These are phyloP conservation scores for Melinaea marsaeus DNA, from an alignment of 2,888 invertebrate genomes.

Conservation along the genomic window DNA sequence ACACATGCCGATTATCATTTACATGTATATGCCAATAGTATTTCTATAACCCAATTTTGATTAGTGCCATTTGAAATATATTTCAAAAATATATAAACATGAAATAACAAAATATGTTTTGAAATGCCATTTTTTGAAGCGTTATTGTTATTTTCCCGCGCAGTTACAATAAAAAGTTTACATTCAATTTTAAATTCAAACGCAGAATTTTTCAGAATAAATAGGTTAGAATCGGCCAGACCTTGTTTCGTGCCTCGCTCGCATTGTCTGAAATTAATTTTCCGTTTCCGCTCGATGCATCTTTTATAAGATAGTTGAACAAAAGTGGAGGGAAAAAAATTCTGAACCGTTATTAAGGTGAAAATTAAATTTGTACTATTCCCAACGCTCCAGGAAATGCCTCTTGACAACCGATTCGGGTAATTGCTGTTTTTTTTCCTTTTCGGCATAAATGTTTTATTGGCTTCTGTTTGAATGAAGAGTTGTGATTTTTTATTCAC, in stretches of 20 bases:
- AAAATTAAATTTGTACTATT: slow-evolving; percentile 47
- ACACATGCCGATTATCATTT: too few species aligned
- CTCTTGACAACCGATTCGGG: slow-evolving; percentile 38
- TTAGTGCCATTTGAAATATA: too few species aligned
- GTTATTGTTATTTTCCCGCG: not conserved
- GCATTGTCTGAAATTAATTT: slow-evolving; percentile 72
- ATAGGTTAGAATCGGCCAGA: slow-evolving; percentile 29
- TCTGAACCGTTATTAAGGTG: slow-evolving; percentile 42
- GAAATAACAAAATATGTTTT: not conserved
- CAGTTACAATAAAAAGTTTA: slow-evolving; percentile 4
- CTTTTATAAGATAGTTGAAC: slow-evolving; percentile 69
- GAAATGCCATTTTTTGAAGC: slow-evolving; percentile 6
- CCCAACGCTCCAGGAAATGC: slow-evolving; percentile 34
- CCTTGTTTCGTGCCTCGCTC: slow-evolving; percentile 44
- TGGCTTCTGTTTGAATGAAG: slow-evolving; percentile 14
- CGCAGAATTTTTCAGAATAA: slow-evolving; percentile 27
- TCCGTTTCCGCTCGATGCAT: slow-evolving; percentile 68
- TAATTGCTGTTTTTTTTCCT: slow-evolving; percentile 33
- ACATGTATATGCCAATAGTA: too few species aligned
- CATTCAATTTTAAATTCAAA: slow-evolving; percentile 16
- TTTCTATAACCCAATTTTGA: too few species aligned
- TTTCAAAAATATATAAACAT: too few species aligned
- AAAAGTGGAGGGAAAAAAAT: slow-evolving; percentile 52
- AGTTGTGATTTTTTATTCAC: too few species aligned
- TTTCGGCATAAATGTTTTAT: slow-evolving; percentile 18